Evolutionary conservation across 2,888 invertebrate genomes (phyloP).

Genomic region (Synergus umbraculus): DNA sequence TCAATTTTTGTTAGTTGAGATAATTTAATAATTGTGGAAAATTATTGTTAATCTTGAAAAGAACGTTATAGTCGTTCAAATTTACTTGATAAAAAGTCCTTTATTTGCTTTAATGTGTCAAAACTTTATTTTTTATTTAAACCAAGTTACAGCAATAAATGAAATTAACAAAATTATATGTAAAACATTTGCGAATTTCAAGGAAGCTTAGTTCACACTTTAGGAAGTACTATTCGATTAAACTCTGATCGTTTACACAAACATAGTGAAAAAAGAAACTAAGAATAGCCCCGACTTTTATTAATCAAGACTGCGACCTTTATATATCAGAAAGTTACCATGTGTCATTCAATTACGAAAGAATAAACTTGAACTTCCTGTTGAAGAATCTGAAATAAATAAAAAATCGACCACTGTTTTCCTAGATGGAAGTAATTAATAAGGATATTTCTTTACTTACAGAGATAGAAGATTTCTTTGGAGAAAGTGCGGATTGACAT

Average conservation of each 20-base stretch:
- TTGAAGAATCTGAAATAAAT: not conserved
- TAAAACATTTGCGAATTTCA: not conserved
- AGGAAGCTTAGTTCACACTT: not conserved
- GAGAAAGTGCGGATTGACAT: conserved; percentile 63
- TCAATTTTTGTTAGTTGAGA: not conserved
- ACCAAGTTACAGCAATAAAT: not conserved
- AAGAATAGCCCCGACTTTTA: not conserved
- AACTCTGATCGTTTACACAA: not conserved
- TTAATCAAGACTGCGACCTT: not conserved
- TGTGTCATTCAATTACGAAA: not conserved
- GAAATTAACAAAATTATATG: not conserved
- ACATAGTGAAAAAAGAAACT: not conserved
- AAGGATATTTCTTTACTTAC: conserved; percentile 61
- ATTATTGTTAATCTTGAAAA: too few species aligned
- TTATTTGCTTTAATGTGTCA: not conserved
- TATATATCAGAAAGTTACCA: conserved; percentile 1
- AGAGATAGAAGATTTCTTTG: conserved; percentile 65
- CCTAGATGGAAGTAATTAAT: not conserved
- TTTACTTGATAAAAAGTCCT: not conserved
- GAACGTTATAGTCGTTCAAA: not conserved
- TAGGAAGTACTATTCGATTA: not conserved
- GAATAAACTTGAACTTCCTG: not conserved
- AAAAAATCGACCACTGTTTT: not conserved
- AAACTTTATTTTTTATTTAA: not conserved
- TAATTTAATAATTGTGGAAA: too few species aligned